Evolutionary conservation across 2,113 vertebrate genomes (phyloP), one percentile per base, ranked within the genome.

Genomic region (Ictidomys tridecemlineatus): DNA sequence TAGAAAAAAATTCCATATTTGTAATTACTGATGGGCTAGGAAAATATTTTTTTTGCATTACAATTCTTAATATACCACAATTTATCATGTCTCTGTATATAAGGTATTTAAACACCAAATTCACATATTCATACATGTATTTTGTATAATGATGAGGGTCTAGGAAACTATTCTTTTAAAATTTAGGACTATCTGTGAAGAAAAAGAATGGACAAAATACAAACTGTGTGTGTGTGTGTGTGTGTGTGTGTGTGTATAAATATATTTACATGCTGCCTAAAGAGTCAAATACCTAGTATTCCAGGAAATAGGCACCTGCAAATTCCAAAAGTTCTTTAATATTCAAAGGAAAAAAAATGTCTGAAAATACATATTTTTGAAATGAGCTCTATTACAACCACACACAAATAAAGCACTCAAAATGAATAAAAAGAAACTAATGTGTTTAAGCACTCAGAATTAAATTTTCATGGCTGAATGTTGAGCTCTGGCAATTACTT

Each of bases 381-480:
- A 96, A 92, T 65, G 77, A 91, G 22, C 3, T 78, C 72, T 93
- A 63, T 80, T 88, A 92, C 89, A 53, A 85, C n/a, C 48, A 88
- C 7, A 87, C 2, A 84, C 56, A 95, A 93, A 90, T 48, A 95
- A 93, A 90, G 83, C 32, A 83, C 53, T 78, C 67, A 91, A 78
- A 94, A 92, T 80, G 61, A 89, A 28, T 92, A 93, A 94, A 91
- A 96, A 84, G 30, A 96, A 88, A 65, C 34, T 4, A 32, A 92
- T n/a, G 10, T 6, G 74, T 20, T 63, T 80, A 96, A 93, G 61
- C 9, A 85, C 63, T 85, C 79, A 76, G 76, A 85, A 67, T 79
- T 95, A 86, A 86, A 72, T 82, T 74, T 53, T 78, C 73, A 84
- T 30, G 45, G 39, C 48, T n/a, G 30, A 95, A 67, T 51, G 30